phyloP scores from a whole-genome alignment of 1,140 invertebrate genomes.

The Drosophila truncata region DNA sequence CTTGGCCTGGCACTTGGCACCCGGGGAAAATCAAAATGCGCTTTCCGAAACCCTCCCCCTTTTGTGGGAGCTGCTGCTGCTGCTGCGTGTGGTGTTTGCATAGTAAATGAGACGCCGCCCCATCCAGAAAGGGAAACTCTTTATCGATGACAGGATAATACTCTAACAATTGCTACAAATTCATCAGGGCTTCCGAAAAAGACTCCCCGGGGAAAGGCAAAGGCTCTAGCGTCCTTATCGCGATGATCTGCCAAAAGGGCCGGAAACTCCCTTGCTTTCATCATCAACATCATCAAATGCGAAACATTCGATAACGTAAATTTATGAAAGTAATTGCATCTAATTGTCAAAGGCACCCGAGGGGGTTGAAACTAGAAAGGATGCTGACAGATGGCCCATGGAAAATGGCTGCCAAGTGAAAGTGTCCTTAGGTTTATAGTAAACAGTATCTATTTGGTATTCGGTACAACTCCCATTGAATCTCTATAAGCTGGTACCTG shows the following conservation, averaged over 20 bases:
- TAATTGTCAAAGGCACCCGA: conserved; percentile 47
- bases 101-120: conserved; percentile 42
- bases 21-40: conserved; percentile 61
- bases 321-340: conserved; percentile 67
- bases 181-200: conserved; percentile 25
- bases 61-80: conserved; percentile 19
- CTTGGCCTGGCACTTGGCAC: conserved; percentile 29
- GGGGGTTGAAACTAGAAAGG: conserved; percentile 24
- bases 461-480: conserved; percentile 4
- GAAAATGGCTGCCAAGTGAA: conserved; percentile 33
- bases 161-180: conserved; percentile 53
- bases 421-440: conserved; percentile 13
- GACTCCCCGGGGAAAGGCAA: conserved; percentile 42
- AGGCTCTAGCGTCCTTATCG: conserved; percentile 28
- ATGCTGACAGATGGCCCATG: conserved; percentile 50
- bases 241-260: conserved; percentile 31
- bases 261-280: conserved; percentile 35
- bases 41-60: conserved; percentile 15
- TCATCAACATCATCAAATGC: conserved; percentile 38
- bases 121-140: conserved; percentile 22
- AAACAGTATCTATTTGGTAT: conserved; percentile 21
- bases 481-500: conserved; percentile 19
- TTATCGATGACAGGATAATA: conserved; percentile 59
- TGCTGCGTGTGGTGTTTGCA: conserved; percentile 39
- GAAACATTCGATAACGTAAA: conserved; percentile 48